These are phyloP conservation scores for Operophtera brumata DNA, from an alignment of 2,888 invertebrate species.

Conservation along the genomic window DNA sequence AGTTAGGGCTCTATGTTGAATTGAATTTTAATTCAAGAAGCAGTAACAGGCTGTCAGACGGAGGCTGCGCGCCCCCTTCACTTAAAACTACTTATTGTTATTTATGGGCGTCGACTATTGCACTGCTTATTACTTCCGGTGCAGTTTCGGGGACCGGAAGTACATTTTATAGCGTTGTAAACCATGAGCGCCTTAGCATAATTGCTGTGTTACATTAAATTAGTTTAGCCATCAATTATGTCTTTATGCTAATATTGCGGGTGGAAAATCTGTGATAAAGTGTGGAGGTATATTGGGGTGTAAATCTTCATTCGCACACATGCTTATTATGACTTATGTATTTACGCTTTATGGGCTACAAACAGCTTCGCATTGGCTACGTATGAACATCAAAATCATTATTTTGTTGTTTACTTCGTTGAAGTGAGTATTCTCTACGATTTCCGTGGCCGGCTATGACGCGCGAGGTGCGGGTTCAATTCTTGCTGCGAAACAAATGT, in stretches of 20 bases:
- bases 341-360: background rate
- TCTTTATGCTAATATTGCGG: constrained; percentile 63
- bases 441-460: too few species aligned
- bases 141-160: constrained; percentile 73
- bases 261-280: constrained; percentile 36
- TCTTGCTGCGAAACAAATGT: too few species aligned
- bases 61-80: constrained; percentile 54
- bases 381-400: background rate
- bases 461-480: too few species aligned
- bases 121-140: constrained; percentile 76
- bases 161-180: constrained; percentile 75
- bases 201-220: constrained; percentile 76
- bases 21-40: constrained; percentile 16
- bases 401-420: background rate
- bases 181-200: constrained; percentile 76
- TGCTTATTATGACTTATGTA: constrained; percentile 25
- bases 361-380: background rate
- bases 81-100: constrained; percentile 77
- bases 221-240: constrained; percentile 74
- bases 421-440: too few species aligned
- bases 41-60: constrained; percentile 33
- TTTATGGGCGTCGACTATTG: constrained; percentile 71
- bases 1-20: background rate
- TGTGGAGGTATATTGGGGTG: constrained; percentile 25
- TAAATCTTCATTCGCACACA: constrained; percentile 58